Percentiles rank a stretch among this genome's conserved stretches.
Conservation (phyloP, 2,113 vertebrate species). For the Amblyornis subalaris region DNA sequence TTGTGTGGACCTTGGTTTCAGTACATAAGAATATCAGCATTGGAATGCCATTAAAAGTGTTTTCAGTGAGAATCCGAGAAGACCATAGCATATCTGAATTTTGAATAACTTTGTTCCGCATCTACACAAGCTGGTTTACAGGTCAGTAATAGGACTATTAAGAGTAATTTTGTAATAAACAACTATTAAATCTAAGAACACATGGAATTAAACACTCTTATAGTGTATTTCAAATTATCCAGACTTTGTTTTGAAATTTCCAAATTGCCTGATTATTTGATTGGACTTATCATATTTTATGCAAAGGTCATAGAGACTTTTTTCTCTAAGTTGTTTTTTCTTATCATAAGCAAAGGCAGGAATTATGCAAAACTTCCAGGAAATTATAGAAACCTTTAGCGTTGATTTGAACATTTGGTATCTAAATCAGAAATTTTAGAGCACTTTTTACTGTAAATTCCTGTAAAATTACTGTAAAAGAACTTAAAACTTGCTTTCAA, state of each 20-base stretch:
- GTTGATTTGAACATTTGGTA: not conserved
- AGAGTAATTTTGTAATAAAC: not conserved
- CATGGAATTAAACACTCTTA: not conserved
- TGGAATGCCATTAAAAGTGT: not conserved
- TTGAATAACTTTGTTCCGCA: not conserved
- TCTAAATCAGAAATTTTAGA: not conserved
- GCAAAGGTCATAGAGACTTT: not conserved
- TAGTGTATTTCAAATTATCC: not conserved
- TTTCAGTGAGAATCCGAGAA: not conserved
- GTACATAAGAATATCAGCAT: not conserved
- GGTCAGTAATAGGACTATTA: not conserved
- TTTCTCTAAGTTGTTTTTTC: not conserved
- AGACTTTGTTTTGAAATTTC: not conserved
- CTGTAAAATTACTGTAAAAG: no score
- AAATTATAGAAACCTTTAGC: not conserved
- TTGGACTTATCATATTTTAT: not conserved
- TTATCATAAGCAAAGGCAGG: not conserved
- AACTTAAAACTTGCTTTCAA: not conserved
- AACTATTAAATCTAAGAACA: not conserved
- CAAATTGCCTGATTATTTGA: not conserved
- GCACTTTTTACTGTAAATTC: not conserved
- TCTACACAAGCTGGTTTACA: not conserved
- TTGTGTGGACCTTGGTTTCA: not conserved
- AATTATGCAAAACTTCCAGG: not conserved
- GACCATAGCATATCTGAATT: not conserved